These are phyloP conservation scores for Sipha flava DNA, from an alignment of 1,140 invertebrate genomes.

Conservation along the genomic window DNA sequence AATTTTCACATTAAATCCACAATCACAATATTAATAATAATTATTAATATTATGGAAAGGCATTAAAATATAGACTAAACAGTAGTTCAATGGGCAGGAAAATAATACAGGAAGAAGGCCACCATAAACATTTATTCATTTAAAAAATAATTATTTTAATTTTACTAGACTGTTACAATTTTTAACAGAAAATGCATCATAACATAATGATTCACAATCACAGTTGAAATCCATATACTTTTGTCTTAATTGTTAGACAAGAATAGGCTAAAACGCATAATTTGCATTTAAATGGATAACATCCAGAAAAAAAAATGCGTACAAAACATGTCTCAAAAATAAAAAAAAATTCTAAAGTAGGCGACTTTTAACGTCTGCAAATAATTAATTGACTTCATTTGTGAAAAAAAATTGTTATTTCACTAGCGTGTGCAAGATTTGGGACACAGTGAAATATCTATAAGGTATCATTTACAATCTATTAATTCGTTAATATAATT, in stretches of 20 bases:
- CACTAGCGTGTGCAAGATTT: background rate
- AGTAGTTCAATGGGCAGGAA: background rate
- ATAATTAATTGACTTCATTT: constrained; percentile 21
- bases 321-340: background rate
- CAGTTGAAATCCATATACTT: constrained; percentile 7
- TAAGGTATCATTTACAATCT: background rate
- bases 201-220: background rate
- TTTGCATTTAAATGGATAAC: background rate
- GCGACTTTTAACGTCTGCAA: background rate
- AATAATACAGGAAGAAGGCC: background rate
- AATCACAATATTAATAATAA: background rate
- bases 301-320: background rate
- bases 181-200: background rate
- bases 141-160: background rate
- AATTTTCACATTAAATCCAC: background rate
- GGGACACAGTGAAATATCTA: background rate
- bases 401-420: background rate
- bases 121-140: background rate
- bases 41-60: background rate
- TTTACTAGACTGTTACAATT: background rate
- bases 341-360: background rate
- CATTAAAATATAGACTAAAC: background rate
- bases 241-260: background rate
- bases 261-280: background rate
- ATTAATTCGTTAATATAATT: constrained; percentile 17